Base-by-base conservation (phyloP, 2,888 invertebrate species). In the Pycnomerus fuliginosus region DNA sequence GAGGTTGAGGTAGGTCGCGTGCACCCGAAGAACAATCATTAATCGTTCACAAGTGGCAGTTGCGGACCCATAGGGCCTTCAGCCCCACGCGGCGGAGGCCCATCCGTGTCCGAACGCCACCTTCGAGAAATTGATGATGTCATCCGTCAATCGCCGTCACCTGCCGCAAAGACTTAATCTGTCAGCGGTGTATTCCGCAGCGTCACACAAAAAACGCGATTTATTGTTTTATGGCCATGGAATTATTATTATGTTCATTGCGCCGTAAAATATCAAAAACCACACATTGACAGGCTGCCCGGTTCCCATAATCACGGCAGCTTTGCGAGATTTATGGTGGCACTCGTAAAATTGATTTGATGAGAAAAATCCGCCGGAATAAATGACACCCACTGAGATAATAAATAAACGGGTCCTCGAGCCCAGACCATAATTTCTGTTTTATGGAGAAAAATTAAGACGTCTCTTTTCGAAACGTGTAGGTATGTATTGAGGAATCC, bases 1-100 rank as follows among this genome's bases (percentile, higher is more conserved):
- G 44, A 53, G 52, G 52, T 61, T 61, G 61, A 59, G 61, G 61
- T 58, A 61, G 61, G 61, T 61, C 61, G 61, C 60, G 61, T 60
- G 60, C 55, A 50, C 39, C 50, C 53, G 48, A 55, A 53, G 53
- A 58, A 61, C 56, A 54, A 58, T 59, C 58, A 61, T 61, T 60
- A 61, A 61, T 61, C 55, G 57, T 53, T 10, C 38, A 50, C 45
- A 45, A 44, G 49, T 48, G 47, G 52, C 44, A 52, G 25, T 8
- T 12, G 20, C 25, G 25, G 25, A 3, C 10, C 11, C 5, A 25
- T 10, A 12, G 11, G 4, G 5, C 25, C 4, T 44, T 48, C 43
- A 42, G 45, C 29, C 47, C 45, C 44, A 38, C 37, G 29, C 34
- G 31, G 37, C 41, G 39, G 37, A 38, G 46, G 42, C 37, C 36